Percentiles rank a stretch among this genome's conserved stretches.
These are phyloP conservation scores for Drosophila quinaria DNA, from an alignment of 2,888 invertebrate species.

Conservation along the genomic window DNA sequence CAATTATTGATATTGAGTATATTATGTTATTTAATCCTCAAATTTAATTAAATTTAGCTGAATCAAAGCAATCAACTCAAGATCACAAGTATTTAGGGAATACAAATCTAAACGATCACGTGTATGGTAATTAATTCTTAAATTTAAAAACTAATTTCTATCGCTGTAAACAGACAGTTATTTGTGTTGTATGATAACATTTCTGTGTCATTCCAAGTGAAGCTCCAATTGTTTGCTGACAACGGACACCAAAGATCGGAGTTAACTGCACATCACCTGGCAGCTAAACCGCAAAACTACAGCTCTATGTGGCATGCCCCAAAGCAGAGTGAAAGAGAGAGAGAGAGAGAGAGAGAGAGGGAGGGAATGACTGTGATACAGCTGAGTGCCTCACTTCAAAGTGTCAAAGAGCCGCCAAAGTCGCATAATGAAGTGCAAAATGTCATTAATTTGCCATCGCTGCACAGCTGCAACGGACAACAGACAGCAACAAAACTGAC, in stretches of 20 bases:
- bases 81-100: too few species aligned
- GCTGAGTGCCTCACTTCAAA: conserved; percentile 82
- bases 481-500: conserved; percentile 39
- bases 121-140: not conserved
- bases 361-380: conserved; percentile 44
- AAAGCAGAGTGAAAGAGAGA: conserved; percentile 1
- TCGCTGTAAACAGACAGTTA: conserved; percentile 5
- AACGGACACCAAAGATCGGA: conserved; percentile 20
- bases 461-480: conserved; percentile 55
- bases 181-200: conserved; percentile 27
- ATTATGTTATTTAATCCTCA: too few species aligned
- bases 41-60: too few species aligned
- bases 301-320: conserved; percentile 36
- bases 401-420: conserved; percentile 79
- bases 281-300: conserved; percentile 63
- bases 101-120: not conserved
- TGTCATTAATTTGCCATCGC: conserved; percentile 79
- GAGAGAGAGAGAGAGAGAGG: not conserved
- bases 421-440: conserved; percentile 82
- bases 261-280: conserved; percentile 76
- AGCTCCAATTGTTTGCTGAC: conserved; percentile 30
- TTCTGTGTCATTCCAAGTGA: conserved; percentile 39
- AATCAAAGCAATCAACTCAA: too few species aligned
- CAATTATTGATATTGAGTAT: too few species aligned
- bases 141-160: not conserved